phyloP scores from a whole-genome alignment of 2,888 invertebrate genomes.

The Pseudococcus longispinus region DNA sequence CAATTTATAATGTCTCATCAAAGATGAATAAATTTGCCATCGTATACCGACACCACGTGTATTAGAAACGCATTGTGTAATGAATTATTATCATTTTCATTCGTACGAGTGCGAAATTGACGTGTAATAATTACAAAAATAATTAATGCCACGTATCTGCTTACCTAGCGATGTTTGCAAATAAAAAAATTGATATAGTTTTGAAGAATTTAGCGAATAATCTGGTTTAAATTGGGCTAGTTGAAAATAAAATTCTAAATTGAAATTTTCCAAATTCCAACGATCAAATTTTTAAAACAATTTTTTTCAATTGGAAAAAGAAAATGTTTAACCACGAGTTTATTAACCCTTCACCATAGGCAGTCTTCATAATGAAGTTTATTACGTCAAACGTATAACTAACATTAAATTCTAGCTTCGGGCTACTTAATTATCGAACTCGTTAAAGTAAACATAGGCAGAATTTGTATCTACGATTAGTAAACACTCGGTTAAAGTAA shows the following conservation, averaged over 20 bases:
- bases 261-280: background rate
- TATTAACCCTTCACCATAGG: slow-evolving; percentile 6
- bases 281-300: too few relatives aligned
- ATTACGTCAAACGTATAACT: slow-evolving; percentile 22
- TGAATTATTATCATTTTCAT: slow-evolving; percentile 2
- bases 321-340: background rate
- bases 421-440: slow-evolving; percentile 35
- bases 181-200: background rate
- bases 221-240: background rate
- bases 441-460: slow-evolving; percentile 26
- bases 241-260: background rate
- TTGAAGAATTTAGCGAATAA: background rate
- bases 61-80: slow-evolving; percentile 18
- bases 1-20: slow-evolving; percentile 33
- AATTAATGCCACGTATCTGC: background rate
- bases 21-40: background rate
- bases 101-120: background rate
- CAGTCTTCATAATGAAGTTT: slow-evolving; percentile 14
- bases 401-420: slow-evolving; percentile 30
- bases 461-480: slow-evolving; percentile 11
- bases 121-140: background rate
- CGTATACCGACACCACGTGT: background rate
- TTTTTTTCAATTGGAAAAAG: background rate
- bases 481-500: slow-evolving; percentile 11
- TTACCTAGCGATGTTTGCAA: background rate